Evolutionary conservation across 2,888 invertebrate species (phyloP).

Genomic region (Drosophila antonietae): DNA sequence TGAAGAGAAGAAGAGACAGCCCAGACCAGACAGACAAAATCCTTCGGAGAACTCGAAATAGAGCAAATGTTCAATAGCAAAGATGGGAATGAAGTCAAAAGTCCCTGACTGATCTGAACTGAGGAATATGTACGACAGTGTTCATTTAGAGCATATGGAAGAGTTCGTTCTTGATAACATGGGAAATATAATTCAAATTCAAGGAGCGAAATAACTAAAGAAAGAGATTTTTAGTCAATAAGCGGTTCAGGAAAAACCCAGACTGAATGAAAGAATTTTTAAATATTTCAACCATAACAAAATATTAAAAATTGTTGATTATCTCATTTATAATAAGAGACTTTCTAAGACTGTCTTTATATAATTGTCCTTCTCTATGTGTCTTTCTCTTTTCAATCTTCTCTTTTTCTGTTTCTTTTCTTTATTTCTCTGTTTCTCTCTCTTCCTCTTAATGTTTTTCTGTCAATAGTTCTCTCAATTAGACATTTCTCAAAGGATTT

Average conservation of each 20-base stretch:
- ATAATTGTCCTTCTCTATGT: not conserved
- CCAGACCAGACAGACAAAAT: not conserved
- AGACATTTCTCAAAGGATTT: no score
- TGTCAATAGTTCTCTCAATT: no score
- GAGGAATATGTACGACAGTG: no score
- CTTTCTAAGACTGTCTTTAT: not conserved
- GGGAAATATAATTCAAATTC: not conserved
- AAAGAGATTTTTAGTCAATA: not conserved
- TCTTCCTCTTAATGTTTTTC: not conserved
- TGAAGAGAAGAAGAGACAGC: not conserved
- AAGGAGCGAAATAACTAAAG: not conserved
- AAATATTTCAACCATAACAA: no score
- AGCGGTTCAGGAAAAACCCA: not conserved
- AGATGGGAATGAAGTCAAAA: no score
- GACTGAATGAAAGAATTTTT: no score
- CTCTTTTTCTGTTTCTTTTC: not conserved
- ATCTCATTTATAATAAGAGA: not conserved
- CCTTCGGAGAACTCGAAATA: not conserved
- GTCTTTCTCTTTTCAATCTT: not conserved
- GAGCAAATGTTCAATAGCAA: no score
- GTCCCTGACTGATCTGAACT: no score
- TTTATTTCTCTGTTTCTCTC: no score
- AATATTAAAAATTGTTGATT: no score
- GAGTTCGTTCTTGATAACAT: not conserved
- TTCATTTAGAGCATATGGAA: not conserved